phyloP scores from a whole-genome alignment of 2,113 vertebrate genomes.

The Periophthalmus modestus region DNA sequence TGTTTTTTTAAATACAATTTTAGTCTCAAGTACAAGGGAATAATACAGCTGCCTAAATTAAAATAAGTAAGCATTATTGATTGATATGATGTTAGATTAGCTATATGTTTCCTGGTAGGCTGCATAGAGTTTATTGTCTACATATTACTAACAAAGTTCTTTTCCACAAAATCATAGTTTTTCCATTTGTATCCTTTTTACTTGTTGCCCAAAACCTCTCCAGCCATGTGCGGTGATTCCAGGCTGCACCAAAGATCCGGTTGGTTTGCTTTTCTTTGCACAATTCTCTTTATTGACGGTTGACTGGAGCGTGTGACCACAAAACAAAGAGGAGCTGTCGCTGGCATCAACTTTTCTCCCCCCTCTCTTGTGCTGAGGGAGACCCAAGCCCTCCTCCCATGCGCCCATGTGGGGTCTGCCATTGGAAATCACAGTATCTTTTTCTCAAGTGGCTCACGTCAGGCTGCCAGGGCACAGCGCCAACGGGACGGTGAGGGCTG shows the following conservation, averaged over 20 bases:
- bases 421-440: slow-evolving; percentile 57
- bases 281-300: slow-evolving; percentile 66
- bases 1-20: too few relatives aligned
- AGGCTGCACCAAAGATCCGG: slow-evolving; percentile 5
- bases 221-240: slow-evolving; percentile 6
- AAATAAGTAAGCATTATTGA: too few relatives aligned
- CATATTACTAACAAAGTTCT: too few relatives aligned
- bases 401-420: slow-evolving; percentile 39
- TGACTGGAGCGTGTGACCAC: slow-evolving; percentile 61
- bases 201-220: background rate
- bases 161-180: too few relatives aligned
- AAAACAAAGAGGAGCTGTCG: slow-evolving; percentile 71
- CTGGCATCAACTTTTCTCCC: slow-evolving; percentile 60
- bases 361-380: slow-evolving; percentile 57
- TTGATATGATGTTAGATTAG: too few relatives aligned
- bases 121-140: too few relatives aligned
- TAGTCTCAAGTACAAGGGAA: too few relatives aligned
- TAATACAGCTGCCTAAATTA: too few relatives aligned
- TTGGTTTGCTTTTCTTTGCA: slow-evolving; percentile 35
- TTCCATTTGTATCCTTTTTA: background rate
- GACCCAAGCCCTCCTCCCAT: slow-evolving; percentile 39
- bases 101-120: too few relatives aligned
- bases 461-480: slow-evolving; percentile 35
- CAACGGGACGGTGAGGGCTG: slow-evolving; percentile 29
- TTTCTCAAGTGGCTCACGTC: slow-evolving; percentile 62